phyloP scores from a whole-genome alignment of 2,888 invertebrate genomes.

The Chironomus tentans region DNA sequence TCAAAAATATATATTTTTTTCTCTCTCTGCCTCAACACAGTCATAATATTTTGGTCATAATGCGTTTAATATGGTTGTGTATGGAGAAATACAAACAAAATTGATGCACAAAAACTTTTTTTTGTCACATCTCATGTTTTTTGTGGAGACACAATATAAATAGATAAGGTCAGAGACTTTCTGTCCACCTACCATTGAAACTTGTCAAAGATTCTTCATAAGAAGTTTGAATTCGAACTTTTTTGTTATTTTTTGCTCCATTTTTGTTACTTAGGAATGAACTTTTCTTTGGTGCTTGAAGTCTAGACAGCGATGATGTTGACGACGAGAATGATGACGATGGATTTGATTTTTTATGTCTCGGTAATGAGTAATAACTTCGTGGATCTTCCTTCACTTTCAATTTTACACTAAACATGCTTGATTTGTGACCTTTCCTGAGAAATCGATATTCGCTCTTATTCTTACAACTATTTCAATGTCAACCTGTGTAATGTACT shows the following conservation, averaged over 20 bases:
- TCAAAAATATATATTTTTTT: not conserved
- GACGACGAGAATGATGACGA: slow-evolving; percentile 13
- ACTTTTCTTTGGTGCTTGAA: slow-evolving; percentile 9
- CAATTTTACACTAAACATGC: slow-evolving; percentile 42
- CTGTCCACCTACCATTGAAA: slow-evolving; percentile 5
- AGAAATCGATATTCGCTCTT: not conserved
- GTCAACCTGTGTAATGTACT: not conserved
- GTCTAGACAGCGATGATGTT: slow-evolving; percentile 17
- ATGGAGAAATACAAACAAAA: not conserved
- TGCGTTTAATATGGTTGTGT: too few species aligned
- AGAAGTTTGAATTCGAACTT: slow-evolving; percentile 41
- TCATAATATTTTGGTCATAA: too few species aligned
- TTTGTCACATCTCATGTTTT: too few species aligned
- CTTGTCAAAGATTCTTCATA: not conserved
- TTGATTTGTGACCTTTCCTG: slow-evolving; percentile 6
- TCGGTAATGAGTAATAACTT: slow-evolving; percentile 33
- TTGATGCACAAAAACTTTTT: too few species aligned
- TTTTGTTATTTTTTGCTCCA: slow-evolving; percentile 37
- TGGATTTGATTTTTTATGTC: slow-evolving; percentile 28
- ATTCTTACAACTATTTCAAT: slow-evolving; percentile 8
- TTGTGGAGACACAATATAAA: too few species aligned
- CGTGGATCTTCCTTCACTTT: slow-evolving; percentile 42
- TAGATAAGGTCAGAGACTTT: too few species aligned
- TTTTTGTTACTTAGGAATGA: slow-evolving; percentile 33
- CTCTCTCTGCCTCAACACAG: not conserved